phyloP scores from a whole-genome alignment of 2,797 vertebrate genomes.

The Philypnodon macrostomus region DNA sequence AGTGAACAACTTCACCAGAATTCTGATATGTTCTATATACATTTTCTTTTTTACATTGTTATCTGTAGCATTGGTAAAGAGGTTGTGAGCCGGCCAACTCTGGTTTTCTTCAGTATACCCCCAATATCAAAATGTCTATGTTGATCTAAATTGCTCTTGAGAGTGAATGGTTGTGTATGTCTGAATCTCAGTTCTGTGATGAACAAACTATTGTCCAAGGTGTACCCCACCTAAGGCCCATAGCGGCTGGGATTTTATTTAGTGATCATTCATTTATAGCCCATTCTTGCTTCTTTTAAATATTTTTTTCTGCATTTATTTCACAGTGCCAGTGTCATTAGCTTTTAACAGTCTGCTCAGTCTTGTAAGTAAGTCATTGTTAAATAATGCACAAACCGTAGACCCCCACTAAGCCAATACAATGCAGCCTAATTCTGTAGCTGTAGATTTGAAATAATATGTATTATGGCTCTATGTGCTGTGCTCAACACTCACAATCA shows the following conservation, averaged over 20 bases:
- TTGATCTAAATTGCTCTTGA: too few species aligned
- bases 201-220: too few species aligned
- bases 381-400: conserved; percentile 65
- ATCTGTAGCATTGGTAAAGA: neutral
- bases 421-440: conserved; percentile 54
- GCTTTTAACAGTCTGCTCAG: conserved; percentile 30
- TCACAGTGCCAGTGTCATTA: conserved; percentile 5
- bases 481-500: conserved; percentile 20
- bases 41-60: neutral
- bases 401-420: conserved; percentile 51
- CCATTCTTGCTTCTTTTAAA: too few species aligned
- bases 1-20: conserved; percentile 23
- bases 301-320: too few species aligned
- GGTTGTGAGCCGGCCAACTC: too few species aligned
- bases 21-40: neutral
- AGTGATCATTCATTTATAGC: too few species aligned
- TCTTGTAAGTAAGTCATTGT: conserved; percentile 55
- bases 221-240: too few species aligned
- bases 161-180: too few species aligned
- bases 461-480: conserved; percentile 34
- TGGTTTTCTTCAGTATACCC: too few species aligned
- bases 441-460: conserved; percentile 35
- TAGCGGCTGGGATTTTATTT: too few species aligned
- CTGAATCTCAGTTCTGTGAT: too few species aligned
- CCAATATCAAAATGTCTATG: too few species aligned